Base-by-base conservation (phyloP, 2,113 vertebrate genomes). In the Abramis brama region DNA sequence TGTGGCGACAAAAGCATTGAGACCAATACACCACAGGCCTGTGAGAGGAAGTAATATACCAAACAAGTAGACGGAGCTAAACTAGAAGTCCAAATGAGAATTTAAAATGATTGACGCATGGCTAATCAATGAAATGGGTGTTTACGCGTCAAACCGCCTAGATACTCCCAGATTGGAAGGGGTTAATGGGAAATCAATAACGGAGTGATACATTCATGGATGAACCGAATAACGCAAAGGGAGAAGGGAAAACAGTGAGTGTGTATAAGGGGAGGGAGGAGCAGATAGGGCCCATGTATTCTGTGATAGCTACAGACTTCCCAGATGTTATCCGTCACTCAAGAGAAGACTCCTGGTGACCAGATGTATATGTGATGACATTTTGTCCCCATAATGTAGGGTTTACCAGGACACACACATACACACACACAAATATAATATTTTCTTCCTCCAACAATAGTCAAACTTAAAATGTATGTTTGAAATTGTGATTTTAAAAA, bases 291-390 rank as follows among this genome's bases (percentile, higher is more conserved):
- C 92, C 92, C 91, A 92, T 94, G 95, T 95, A 93, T 94, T 91
- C 92, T 94, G 91, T 95, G 94, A 95, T 95, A 95, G 91, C 90
- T 92, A 94, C 92, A 93, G 92, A 93, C 92, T 93, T 94, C 91
- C 92, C 94, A 94, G 94, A 95, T 96, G 95, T 94, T 95, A 93
- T 95, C 94, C 94, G 94, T 95, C 95, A 95, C 91, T 94, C 94
- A 94, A 81, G 86, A 90, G 84, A 91, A 84, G 89, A 90, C 91
- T 93, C 25, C 92, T 93, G 93, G 89, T 91, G 91, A 89, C 93
- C 95, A 96, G 94, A 94, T 95, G 94, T 95, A 93, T 90, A 90
- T 23, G 71, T 82, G 75, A 86, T 79, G 89, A 33, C 33, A 33
- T 33, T 33, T 33, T 33, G 33, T 33, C 33, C 33, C 33, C 33